A percentile compares a stretch with the other conserved stretches of the same genome.
These are phyloP conservation scores for Pelosia muscerda DNA, from an alignment of 2,888 invertebrate species.

Conservation along the genomic window DNA sequence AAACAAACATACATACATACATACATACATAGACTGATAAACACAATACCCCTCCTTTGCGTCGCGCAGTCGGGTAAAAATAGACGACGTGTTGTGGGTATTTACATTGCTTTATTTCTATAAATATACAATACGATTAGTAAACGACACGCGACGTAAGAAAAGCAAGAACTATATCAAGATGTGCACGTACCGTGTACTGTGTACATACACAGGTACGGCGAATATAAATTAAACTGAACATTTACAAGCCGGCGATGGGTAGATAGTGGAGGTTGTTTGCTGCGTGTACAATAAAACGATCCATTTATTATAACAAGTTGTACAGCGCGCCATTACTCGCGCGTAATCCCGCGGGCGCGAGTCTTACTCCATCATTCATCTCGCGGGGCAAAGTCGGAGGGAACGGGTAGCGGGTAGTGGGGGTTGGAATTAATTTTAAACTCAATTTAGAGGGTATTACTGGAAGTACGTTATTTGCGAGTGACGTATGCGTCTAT, in stretches of 20 bases:
- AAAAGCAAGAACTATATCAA: no score
- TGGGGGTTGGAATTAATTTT: conserved; percentile 31
- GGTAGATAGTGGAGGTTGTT: not conserved
- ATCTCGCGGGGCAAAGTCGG: conserved; percentile 19
- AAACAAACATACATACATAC: no score
- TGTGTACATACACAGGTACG: no score
- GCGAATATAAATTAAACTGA: not conserved
- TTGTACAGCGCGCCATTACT: conserved; percentile 24
- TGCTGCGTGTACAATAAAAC: conserved; percentile 13
- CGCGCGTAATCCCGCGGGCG: conserved; percentile 11
- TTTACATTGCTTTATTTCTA: not conserved
- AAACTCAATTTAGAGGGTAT: conserved; percentile 32
- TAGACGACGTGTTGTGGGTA: not conserved
- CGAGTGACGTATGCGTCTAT: conserved; percentile 6
- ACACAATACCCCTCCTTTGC: no score
- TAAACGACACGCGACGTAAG: not conserved
- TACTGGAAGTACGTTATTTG: conserved; percentile 9
- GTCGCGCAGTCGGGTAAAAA: no score
- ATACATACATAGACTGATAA: no score
- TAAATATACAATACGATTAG: not conserved
- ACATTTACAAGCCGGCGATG: not conserved
- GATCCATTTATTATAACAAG: conserved; percentile 20
- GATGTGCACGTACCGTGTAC: not conserved
- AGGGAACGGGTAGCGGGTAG: conserved; percentile 2
- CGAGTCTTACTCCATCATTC: conserved; percentile 27